Conservation (phyloP, 2,113 vertebrate genomes). For the Prinia subflava region DNA sequence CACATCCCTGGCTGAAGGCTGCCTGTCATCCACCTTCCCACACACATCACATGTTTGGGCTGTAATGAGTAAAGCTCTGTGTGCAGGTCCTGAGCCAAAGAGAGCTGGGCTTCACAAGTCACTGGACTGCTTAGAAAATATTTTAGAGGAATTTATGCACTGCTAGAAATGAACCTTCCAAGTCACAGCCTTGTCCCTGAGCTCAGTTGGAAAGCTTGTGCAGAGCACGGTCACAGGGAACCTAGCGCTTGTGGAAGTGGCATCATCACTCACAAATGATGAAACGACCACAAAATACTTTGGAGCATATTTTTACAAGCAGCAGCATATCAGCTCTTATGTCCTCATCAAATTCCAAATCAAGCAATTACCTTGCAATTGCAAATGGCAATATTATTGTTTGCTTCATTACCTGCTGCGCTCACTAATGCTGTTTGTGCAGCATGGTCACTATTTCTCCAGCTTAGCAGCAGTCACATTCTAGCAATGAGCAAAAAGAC, state of each 20-base stretch:
- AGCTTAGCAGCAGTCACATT: background rate
- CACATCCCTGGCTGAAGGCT: constrained; percentile 9
- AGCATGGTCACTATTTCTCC: constrained; percentile 5
- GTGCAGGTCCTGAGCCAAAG: background rate
- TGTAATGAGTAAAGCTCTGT: background rate
- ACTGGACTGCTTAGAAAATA: background rate
- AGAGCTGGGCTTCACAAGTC: background rate
- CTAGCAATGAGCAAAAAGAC: background rate
- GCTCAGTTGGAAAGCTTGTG: background rate
- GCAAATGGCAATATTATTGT: constrained; percentile 33
- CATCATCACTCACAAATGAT: background rate
- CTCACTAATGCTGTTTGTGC: background rate
- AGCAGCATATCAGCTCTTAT: background rate
- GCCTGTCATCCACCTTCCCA: constrained; percentile 5
- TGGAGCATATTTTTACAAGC: background rate
- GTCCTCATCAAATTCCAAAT: constrained; percentile 35
- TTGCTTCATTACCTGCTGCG: constrained; percentile 24
- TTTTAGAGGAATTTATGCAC: rapidly evolving
- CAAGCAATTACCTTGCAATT: constrained; percentile 34
- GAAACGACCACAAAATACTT: background rate
- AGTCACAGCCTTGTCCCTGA: background rate
- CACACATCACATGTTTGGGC: background rate
- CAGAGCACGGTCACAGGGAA: background rate
- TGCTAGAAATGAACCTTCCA: background rate
- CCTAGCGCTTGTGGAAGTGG: background rate